Conservation (phyloP, 2,797 vertebrate species). For the Hippocampus kuda region DNA sequence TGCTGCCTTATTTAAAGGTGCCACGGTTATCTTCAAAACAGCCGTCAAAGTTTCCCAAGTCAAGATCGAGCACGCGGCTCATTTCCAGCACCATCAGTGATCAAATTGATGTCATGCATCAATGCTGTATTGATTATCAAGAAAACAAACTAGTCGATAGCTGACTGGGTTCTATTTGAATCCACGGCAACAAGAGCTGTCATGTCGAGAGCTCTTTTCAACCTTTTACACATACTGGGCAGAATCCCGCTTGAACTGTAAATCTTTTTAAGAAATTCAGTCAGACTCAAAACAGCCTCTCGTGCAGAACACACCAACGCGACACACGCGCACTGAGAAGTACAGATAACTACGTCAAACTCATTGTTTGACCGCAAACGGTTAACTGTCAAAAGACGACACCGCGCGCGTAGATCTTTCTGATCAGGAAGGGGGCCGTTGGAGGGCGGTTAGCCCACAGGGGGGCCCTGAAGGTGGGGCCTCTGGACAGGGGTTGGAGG, state of each 20-base stretch:
- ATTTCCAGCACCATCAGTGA: background rate
- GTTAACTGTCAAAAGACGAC: slow-evolving; percentile 66
- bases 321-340: slow-evolving; percentile 39
- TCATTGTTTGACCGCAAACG: slow-evolving; percentile 66
- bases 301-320: background rate
- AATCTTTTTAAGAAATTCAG: background rate
- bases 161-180: slow-evolving; percentile 12
- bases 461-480: slow-evolving; percentile 54
- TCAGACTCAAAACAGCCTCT: background rate
- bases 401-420: slow-evolving; percentile 50
- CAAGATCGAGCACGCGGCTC: background rate
- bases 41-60: background rate
- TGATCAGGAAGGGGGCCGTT: slow-evolving; percentile 67
- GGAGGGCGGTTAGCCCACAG: slow-evolving; percentile 60
- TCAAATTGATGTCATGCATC: background rate
- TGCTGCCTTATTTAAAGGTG: too few relatives aligned
- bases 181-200: slow-evolving; percentile 12
- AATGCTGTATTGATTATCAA: background rate
- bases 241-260: too few relatives aligned
- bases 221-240: background rate
- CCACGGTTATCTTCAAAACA: background rate
- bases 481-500: slow-evolving; percentile 39
- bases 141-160: background rate
- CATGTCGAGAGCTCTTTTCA: background rate
- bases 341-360: slow-evolving; percentile 61